A percentile compares a stretch with the other conserved stretches of the same genome.
Evolutionary conservation across 2,888 invertebrate species (phyloP).

Genomic region (Hydraecia micacea): DNA sequence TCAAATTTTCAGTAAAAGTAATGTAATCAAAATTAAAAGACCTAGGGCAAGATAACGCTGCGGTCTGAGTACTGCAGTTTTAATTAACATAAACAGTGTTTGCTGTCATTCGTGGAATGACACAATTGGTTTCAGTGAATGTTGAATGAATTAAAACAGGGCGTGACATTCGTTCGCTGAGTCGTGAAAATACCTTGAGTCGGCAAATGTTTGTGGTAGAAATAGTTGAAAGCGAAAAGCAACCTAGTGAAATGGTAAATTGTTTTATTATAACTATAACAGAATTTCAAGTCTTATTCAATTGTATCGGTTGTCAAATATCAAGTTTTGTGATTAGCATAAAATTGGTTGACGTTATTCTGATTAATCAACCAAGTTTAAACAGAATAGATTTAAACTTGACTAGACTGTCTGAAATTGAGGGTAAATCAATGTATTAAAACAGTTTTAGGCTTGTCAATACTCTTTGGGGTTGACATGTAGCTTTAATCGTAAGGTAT

Average conservation of each 20-base stretch:
- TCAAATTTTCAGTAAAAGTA: not conserved
- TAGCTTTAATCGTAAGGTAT: not conserved
- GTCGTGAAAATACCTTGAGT: conserved; percentile 20
- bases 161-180: conserved; percentile 23
- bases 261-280: conserved; percentile 14
- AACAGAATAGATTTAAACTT: not conserved
- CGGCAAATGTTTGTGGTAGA: conserved; percentile 4
- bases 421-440: not conserved
- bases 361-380: not conserved
- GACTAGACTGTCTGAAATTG: not conserved
- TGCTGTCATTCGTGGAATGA: conserved; percentile 35
- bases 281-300: not conserved
- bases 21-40: conserved; percentile 16
- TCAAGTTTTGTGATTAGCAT: not conserved
- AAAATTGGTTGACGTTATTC: too few relatives aligned
- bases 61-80: conserved; percentile 33
- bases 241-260: not conserved
- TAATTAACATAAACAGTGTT: conserved; percentile 52
- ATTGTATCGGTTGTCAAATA: not conserved
- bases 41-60: not conserved
- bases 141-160: conserved; percentile 45
- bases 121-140: conserved; percentile 45
- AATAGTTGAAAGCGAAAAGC: not conserved
- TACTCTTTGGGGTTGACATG: not conserved
- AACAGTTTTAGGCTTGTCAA: not conserved